A percentile compares a stretch with the other conserved stretches of the same genome.
Evolutionary conservation across 2,888 invertebrate species (phyloP).

Genomic region (Lepidochitona cinerea): DNA sequence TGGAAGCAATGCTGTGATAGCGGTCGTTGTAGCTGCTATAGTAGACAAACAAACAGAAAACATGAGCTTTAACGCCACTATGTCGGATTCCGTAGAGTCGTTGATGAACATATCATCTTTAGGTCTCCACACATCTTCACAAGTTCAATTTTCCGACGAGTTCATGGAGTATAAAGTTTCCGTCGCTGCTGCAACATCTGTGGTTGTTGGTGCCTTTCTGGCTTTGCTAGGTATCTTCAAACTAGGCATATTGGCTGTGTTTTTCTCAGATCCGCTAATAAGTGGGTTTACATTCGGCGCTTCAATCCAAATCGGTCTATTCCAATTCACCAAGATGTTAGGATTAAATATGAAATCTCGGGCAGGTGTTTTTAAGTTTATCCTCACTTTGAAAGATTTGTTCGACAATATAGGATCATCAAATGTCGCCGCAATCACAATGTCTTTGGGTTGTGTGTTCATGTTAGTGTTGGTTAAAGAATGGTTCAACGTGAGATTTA

Average conservation of each 20-base stretch:
- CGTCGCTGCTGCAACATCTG: not conserved
- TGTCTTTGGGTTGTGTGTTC: constrained; percentile 79
- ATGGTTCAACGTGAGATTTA: constrained; percentile 49
- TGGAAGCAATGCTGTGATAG: not conserved
- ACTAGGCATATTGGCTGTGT: constrained; percentile 50
- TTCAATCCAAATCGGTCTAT: constrained; percentile 50
- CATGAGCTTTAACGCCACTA: not conserved
- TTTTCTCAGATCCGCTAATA: constrained; percentile 50
- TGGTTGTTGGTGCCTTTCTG: constrained; percentile 38
- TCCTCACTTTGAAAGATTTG: constrained; percentile 74
- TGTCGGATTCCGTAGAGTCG: not conserved
- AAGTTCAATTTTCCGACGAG: not conserved
- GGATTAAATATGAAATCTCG: constrained; percentile 34
- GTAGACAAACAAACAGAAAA: constrained; percentile 11
- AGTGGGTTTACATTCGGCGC: constrained; percentile 55
- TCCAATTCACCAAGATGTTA: constrained; percentile 46
- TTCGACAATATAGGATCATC: constrained; percentile 74
- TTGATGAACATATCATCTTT: too few relatives aligned
- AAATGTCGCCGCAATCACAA: constrained; percentile 79
- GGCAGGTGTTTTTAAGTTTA: constrained; percentile 41
- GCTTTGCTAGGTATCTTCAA: constrained; percentile 39
- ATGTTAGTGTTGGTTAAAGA: constrained; percentile 74
- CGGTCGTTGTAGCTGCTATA: not conserved
- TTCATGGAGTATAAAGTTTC: not conserved
- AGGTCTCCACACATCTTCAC: not conserved